Base-by-base conservation (phyloP, 2,113 vertebrate genomes). In the Athene noctua region DNA sequence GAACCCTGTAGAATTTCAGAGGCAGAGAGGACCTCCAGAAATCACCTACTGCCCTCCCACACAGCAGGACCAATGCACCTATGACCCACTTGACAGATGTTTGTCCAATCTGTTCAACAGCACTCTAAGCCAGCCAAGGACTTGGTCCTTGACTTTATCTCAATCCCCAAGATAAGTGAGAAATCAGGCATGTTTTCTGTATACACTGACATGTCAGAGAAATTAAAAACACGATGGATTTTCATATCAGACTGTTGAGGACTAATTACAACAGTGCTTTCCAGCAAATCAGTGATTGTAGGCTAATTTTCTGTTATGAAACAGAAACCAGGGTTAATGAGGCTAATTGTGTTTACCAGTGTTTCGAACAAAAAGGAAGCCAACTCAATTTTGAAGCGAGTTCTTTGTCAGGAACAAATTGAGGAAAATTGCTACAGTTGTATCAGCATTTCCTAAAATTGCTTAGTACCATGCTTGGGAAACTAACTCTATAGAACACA, bases 311-410 rank as follows among this genome's bases (percentile, higher is more conserved):
- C 94, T 83, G 96, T 96, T 98, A 98, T 97, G 97, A 98, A 98
- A 98, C 97, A 98, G 98, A 98, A 98, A 98, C 91, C 70, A 87
- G 92, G 98, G 98, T 98, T 98, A 98, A 98, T 98, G 98, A 98
- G 98, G 98, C 98, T 98, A 98, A 98, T 98, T 98, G 96, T 97
- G 97, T 98, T 98, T 98, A 98, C 97, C 97, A 97, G 96, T 95
- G 96, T 97, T 98, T 95, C 10, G 1, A 97, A 97, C 96, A 97
- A 97, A 98, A 96, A 97, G 97, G 95, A 98, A 98, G 97, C 97
- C 97, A 98, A 97, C 96, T 98, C 95, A 94, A 97, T 98, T 98
- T 97, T 92, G 82, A 98, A 97, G 94, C 47, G 27, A 97, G 83
- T 97, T 94, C 96, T 98, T 98, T 98, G 98, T 98, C 96, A 97